Evolutionary conservation across 2,797 vertebrate species (phyloP).

Genomic region (Psittacula derbiana): DNA sequence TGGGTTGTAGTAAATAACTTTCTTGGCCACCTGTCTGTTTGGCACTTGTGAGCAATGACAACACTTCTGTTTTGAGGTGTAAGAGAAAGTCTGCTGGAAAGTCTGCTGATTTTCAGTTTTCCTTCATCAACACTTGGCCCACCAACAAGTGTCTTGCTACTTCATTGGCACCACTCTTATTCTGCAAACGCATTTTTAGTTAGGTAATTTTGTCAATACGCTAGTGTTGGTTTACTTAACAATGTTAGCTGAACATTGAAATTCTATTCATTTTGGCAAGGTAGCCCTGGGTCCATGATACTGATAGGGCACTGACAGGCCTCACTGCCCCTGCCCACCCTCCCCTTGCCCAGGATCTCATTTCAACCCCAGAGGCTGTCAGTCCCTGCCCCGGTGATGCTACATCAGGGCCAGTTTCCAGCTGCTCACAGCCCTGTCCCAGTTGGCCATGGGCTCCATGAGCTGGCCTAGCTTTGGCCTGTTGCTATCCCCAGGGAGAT

Average conservation of each 20-base stretch:
- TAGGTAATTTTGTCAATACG: neutral
- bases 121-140: neutral
- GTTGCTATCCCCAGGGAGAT: fast-evolving
- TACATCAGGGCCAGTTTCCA: fast-evolving
- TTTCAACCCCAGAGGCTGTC: fast-evolving
- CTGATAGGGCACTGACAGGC: neutral
- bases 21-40: neutral
- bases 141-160: neutral
- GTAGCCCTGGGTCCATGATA: neutral
- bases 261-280: neutral
- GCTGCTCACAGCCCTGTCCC: neutral
- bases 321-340: fast-evolving
- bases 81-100: neutral
- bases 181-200: neutral
- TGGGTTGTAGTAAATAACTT: neutral
- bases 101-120: neutral
- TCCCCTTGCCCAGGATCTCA: fast-evolving
- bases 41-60: neutral
- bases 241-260: neutral
- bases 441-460: fast-evolving
- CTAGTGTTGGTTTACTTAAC: neutral
- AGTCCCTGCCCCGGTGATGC: fast-evolving
- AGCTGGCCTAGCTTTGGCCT: neutral
- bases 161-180: neutral
- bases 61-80: neutral